Base-by-base conservation (phyloP, 2,888 invertebrate genomes). In the Scaptomyza tumidula region DNA sequence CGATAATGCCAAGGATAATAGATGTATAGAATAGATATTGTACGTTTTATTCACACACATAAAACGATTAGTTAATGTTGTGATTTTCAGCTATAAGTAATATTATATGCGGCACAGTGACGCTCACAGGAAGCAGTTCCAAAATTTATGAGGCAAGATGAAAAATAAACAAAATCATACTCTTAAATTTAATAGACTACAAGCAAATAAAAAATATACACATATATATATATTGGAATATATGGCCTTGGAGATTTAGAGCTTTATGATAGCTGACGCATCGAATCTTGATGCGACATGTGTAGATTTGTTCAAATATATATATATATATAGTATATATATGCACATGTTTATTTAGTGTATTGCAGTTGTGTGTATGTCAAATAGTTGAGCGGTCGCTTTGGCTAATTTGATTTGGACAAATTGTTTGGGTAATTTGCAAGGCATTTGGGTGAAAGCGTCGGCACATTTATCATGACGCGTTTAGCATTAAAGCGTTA, bases 341-440 rank as follows among this genome's bases (percentile, higher is more conserved):
- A 48, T 52, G 54, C 29, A 14, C 5, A 41, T 27, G 14, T 41
- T 27, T 45, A 16, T 61, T 31, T 41, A 39, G 37, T 31, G 10
- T n/a, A n/a, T n/a, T n/a, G n/a, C n/a, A n/a, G n/a, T n/a, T n/a
- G n/a, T 46, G 10, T 19, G 24, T 19, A n/a, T 49, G 46, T 52
- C 56, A 49, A 45, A 53, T 52, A 44, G 43, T 44, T 41, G 35
- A 33, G 45, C 43, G 44, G 44, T 68, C 41, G 75, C 45, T 67
- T 64, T 69, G 53, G 41, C 65, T 64, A 43, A 64, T 74, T 69
- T 64, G 66, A 60, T 66, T 66, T 83, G 71, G 80, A 81, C 80
- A 82, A 82, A 86, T 83, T 84, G 78, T 71, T 73, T 73, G 75
- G 86, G 68, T 86, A 83, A 83, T 86, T 83, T 80, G 72, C 71